A percentile compares a stretch with the other conserved stretches of the same genome.
Conservation (phyloP, 2,113 vertebrate species). For the Amblyopsis rosae region DNA sequence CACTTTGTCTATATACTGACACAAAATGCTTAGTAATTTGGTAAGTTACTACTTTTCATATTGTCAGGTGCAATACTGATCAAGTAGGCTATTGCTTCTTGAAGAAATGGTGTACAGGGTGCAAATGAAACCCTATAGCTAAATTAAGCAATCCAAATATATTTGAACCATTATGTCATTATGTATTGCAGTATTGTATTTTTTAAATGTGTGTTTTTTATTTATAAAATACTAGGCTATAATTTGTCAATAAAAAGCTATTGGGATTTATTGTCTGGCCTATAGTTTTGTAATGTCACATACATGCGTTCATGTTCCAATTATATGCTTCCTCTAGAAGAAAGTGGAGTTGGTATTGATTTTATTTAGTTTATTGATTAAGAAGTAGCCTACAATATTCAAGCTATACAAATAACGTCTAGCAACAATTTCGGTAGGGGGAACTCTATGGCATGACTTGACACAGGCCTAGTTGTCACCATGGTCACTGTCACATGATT, state of each 20-base stretch:
- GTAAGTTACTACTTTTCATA: conserved; percentile 2
- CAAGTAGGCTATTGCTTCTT: conserved; percentile 22
- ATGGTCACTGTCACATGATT: conserved; percentile 65
- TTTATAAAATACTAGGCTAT: conserved; percentile 44
- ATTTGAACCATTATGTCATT: conserved; percentile 29
- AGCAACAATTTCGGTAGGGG: too few relatives aligned
- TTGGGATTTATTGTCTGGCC: conserved; percentile 24
- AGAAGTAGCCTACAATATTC: too few relatives aligned
- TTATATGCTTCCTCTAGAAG: too few relatives aligned
- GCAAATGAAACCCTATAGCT: conserved; percentile 14
- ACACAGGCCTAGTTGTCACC: conserved; percentile 17
- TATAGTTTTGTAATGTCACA: neutral
- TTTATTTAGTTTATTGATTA: too few relatives aligned
- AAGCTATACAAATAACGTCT: too few relatives aligned
- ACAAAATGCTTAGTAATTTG: conserved; percentile 40
- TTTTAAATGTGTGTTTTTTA: conserved; percentile 29
- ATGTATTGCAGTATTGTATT: conserved; percentile 56
- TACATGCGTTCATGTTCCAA: too few relatives aligned
- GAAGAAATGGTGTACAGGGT: conserved; percentile 23
- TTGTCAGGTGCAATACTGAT: neutral
- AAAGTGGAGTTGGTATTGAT: too few relatives aligned
- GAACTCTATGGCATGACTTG: too few relatives aligned
- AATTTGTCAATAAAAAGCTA: conserved; percentile 62
- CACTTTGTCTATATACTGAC: conserved; percentile 34
- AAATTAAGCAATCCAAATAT: conserved; percentile 19